Percentiles rank a stretch among this genome's conserved stretches.
phyloP scores from a whole-genome alignment of 1,140 invertebrate species.

The Berghia stephanieae region DNA sequence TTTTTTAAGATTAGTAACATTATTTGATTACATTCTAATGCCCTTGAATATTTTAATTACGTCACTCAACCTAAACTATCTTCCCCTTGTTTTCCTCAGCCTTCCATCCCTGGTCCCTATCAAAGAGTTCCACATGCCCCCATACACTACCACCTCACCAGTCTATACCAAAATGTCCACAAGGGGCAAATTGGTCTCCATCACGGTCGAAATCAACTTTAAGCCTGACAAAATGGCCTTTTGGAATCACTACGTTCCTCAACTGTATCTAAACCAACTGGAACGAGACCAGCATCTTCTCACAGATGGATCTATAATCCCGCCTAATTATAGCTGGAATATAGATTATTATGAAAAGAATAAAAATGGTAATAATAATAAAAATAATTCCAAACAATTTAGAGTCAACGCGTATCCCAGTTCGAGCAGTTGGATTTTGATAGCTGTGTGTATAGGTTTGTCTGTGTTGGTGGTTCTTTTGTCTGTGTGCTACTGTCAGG shows the following conservation, averaged over 20 bases:
- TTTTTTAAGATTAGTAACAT: background rate
- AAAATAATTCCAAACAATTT: conserved; percentile 12
- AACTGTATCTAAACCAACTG: conserved; percentile 38
- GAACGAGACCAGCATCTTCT: conserved; percentile 17
- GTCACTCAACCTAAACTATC: background rate
- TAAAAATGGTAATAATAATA: background rate
- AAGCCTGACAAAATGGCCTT: conserved; percentile 52
- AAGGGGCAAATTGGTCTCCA: conserved; percentile 26
- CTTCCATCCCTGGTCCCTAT: conserved; percentile 48
- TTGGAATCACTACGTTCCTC: conserved; percentile 53
- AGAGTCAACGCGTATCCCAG: conserved; percentile 21
- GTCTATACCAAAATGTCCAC: conserved; percentile 45
- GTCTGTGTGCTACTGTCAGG: conserved; percentile 52
- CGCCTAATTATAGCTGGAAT: background rate
- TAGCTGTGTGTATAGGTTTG: conserved; percentile 52
- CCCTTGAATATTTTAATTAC: background rate
- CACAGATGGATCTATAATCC: conserved; percentile 11
- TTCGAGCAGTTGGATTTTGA: conserved; percentile 51
- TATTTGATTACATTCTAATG: too few relatives aligned
- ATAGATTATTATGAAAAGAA: background rate
- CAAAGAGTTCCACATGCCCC: conserved; percentile 47
- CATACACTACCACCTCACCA: conserved; percentile 39
- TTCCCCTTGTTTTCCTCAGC: conserved; percentile 39
- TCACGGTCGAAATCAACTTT: conserved; percentile 37
- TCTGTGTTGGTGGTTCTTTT: conserved; percentile 46